These are phyloP conservation scores for Plebejus argus DNA, from an alignment of 2,888 invertebrate species.

Conservation along the genomic window DNA sequence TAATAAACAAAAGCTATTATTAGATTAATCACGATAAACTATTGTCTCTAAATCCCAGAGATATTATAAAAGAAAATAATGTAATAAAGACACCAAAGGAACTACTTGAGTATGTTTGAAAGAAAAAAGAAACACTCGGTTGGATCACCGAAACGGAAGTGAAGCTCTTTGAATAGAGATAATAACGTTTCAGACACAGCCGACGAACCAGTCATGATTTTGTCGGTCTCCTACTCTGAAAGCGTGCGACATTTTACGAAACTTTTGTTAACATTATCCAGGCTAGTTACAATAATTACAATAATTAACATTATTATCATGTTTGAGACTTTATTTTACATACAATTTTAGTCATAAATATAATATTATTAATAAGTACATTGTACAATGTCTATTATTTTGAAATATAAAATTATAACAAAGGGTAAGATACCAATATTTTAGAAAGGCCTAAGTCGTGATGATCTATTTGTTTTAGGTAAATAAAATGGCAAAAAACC, in stretches of 20 bases:
- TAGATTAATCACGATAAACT: background rate
- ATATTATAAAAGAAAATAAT: conserved; percentile 14
- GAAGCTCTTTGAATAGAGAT: conserved; percentile 71
- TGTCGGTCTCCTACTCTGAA: conserved; percentile 48
- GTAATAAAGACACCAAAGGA: conserved; percentile 26
- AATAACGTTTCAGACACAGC: conserved; percentile 73
- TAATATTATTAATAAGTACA: no score
- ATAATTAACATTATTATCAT: background rate
- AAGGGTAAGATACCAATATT: no score
- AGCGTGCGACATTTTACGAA: conserved; percentile 35
- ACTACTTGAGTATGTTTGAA: conserved; percentile 48
- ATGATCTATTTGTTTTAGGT: no score
- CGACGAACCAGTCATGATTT: conserved; percentile 53
- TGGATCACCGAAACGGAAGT: conserved; percentile 66
- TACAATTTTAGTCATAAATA: background rate
- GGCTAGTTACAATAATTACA: no score
- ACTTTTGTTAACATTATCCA: background rate
- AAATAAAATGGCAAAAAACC: no score
- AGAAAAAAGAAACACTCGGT: conserved; percentile 64
- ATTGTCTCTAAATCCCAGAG: background rate
- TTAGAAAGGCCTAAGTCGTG: no score
- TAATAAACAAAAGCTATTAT: background rate
- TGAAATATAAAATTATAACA: no score
- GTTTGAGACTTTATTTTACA: background rate
- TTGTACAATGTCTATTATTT: no score